These are phyloP conservation scores for Catostomus latipinnis DNA, from an alignment of 2,797 vertebrate genomes.

Conservation along the genomic window DNA sequence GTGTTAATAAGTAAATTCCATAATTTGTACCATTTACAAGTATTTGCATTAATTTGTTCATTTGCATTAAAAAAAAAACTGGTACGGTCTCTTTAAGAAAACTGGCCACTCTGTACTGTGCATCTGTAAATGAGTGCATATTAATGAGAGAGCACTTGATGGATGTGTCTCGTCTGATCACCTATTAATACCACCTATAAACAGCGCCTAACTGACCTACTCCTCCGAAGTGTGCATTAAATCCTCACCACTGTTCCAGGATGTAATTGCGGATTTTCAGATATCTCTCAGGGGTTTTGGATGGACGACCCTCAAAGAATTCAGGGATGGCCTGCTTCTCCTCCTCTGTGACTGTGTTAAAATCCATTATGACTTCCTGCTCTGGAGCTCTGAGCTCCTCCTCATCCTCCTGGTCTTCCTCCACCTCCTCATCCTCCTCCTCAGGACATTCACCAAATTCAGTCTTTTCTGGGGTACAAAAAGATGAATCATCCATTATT, in stretches of 20 bases:
- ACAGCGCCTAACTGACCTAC: background rate
- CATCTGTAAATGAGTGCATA: too few relatives aligned
- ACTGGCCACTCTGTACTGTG: too few relatives aligned
- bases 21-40: too few relatives aligned
- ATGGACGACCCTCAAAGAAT: constrained; percentile 95
- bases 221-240: background rate
- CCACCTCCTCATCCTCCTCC: constrained; percentile 49
- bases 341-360: constrained; percentile 85
- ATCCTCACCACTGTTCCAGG: constrained; percentile 91
- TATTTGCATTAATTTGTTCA: too few relatives aligned
- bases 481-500: background rate
- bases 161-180: too few relatives aligned
- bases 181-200: too few relatives aligned
- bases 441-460: constrained; percentile 28
- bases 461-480: constrained; percentile 24
- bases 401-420: constrained; percentile 76
- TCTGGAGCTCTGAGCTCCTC: constrained; percentile 91
- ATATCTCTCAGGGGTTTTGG: constrained; percentile 97
- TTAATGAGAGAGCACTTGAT: too few relatives aligned
- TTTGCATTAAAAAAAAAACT: too few relatives aligned
- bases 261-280: constrained; percentile 98
- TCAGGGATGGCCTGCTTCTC: constrained; percentile 97
- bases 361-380: constrained; percentile 89
- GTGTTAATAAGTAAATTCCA: too few relatives aligned
- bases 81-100: too few relatives aligned